Percentiles rank a stretch among this genome's conserved stretches.
Conservation (phyloP, 2,888 invertebrate species). For the Acanthosepion esculentum region DNA sequence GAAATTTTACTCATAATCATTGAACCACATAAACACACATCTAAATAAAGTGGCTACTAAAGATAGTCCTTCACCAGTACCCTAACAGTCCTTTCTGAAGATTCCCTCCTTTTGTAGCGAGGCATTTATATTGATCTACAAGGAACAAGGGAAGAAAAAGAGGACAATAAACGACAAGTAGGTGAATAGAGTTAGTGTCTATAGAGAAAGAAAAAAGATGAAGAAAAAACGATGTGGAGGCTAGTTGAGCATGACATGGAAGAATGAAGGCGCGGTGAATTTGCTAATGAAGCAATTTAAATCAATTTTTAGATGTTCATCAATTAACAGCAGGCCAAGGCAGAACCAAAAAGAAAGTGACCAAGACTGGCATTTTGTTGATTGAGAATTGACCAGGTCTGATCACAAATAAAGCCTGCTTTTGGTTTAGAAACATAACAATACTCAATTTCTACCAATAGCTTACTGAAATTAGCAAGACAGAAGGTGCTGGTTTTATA, state of each 20-base stretch:
- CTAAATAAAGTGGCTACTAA: background rate
- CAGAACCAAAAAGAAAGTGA: background rate
- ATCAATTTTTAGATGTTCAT: background rate
- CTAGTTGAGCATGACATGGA: background rate
- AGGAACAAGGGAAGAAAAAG: background rate
- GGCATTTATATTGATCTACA: background rate
- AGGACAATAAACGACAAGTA: background rate
- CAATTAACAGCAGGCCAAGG: background rate
- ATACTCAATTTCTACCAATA: background rate
- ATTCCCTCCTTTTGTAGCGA: background rate
- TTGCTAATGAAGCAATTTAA: slow-evolving; percentile 9
- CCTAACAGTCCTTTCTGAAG: background rate
- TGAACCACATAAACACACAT: background rate
- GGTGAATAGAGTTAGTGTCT: background rate
- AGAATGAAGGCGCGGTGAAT: background rate
- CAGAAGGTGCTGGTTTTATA: background rate
- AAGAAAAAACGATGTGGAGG: background rate
- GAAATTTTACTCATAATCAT: background rate
- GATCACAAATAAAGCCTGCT: background rate
- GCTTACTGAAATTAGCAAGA: background rate
- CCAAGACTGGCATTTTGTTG: background rate
- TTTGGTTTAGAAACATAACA: background rate
- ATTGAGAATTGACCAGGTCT: background rate
- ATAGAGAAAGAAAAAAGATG: background rate
- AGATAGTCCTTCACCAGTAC: background rate